Conservation (phyloP, 1,140 invertebrate genomes). For the Drosophila virilis region DNA sequence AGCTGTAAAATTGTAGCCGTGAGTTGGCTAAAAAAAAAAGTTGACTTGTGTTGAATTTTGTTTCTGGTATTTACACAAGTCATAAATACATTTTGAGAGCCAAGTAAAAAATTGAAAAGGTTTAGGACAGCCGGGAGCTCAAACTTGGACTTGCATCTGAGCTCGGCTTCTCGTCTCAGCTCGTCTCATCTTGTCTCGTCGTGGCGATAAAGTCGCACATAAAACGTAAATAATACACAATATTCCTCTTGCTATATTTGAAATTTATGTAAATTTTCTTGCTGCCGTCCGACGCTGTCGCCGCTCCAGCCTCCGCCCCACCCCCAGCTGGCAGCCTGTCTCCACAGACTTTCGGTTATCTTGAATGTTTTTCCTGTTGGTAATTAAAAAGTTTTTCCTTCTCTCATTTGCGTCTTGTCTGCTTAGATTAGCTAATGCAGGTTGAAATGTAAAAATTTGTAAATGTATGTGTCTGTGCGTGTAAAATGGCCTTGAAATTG, state of each 20-base stretch:
- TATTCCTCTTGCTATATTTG: slow-evolving; percentile 66
- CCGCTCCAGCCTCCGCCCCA: neutral
- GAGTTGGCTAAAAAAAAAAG: slow-evolving; percentile 60
- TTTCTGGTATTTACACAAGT: slow-evolving; percentile 64
- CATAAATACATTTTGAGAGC: slow-evolving; percentile 68
- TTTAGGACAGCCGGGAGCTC: slow-evolving; percentile 1
- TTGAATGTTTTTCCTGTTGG: slow-evolving; percentile 46
- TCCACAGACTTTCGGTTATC: slow-evolving; percentile 14
- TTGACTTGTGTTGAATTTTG: neutral
- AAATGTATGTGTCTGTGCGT: slow-evolving; percentile 3
- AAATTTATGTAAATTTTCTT: slow-evolving; percentile 70
- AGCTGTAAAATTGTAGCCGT: slow-evolving; percentile 71
- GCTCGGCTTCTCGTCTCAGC: neutral
- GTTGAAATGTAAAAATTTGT: slow-evolving; percentile 31
- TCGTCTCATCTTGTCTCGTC: slow-evolving; percentile 2
- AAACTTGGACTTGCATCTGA: slow-evolving; percentile 6
- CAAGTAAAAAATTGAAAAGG: slow-evolving; percentile 27
- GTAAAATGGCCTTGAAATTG: slow-evolving; percentile 53
- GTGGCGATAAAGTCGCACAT: slow-evolving; percentile 47
- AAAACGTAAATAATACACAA: slow-evolving; percentile 47
- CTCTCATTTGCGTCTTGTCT: slow-evolving; percentile 41
- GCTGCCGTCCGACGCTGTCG: slow-evolving; percentile 34
- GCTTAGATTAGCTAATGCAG: slow-evolving; percentile 70
- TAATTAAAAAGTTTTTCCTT: slow-evolving; percentile 59
- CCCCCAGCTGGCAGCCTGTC: slow-evolving; percentile 6